Base-by-base conservation (phyloP, 2,888 invertebrate genomes). In the Sphaeridia pumilis region DNA sequence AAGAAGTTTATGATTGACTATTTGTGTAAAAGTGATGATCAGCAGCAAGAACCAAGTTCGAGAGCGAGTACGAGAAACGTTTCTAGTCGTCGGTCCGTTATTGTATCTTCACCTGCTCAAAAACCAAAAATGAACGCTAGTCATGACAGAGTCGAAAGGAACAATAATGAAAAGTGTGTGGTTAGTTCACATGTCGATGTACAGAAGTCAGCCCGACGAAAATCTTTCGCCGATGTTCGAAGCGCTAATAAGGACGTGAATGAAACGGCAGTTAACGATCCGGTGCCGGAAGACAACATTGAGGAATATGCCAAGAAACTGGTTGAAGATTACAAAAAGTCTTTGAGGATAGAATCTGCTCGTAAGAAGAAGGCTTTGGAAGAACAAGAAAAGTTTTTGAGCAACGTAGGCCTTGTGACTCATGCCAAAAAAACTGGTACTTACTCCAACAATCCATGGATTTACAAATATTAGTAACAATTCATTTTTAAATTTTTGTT, bases 1-100 rank as follows among this genome's bases (percentile, higher is more conserved):
- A 46, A 46, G 27, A 61, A 55, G 28, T 61, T 61, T 47, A 56
- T 54, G 47, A 61, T 61, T 31, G 61, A 56, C 10, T 59, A 61
- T 52, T 54, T 60, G 45, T 60, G 60, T 36, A 45, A 56, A 50
- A 60, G 60, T 51, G 57, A 58, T 36, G 31, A 25, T 46, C 34
- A 14, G 14, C 12, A 31, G 20, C 10, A 2, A 14, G 26, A 25
- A 25, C n/a, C 7, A 20, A 20, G 17, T 46, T 17, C 7, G 26
- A 5, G 17, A 3, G 4, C 2, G 31, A 31, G 36, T 7, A 26
- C 38, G 38, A 35, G 41, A 48, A 17, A 35, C 35, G 14, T 47
- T 4, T 38, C 49, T 38, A 53, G 56, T 20, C 46, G 56, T 10
- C 46, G 48, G 20, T 57, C 56, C 2, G 56, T 57, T 10, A 57